Percentiles rank a stretch among this genome's conserved stretches.
Evolutionary conservation across 2,797 vertebrate genomes (phyloP).

Genomic region (Lepidocolaptes lacrymiger): DNA sequence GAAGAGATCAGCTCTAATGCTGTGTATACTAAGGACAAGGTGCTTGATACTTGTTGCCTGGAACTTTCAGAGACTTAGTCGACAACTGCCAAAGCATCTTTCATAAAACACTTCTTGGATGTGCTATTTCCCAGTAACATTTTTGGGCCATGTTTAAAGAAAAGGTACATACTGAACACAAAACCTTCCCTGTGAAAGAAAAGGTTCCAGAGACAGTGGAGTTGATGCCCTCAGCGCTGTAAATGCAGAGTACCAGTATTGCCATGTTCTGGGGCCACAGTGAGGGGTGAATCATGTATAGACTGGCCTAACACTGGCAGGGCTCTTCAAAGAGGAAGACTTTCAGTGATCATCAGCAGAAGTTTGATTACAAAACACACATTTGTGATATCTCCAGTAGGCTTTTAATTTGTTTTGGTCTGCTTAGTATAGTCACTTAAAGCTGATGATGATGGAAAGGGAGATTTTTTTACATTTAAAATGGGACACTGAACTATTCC

Average conservation of each 20-base stretch:
- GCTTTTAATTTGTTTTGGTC: neutral
- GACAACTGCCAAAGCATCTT: neutral
- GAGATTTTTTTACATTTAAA: neutral
- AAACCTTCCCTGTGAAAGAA: neutral
- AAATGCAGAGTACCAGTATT: neutral
- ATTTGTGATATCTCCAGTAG: neutral
- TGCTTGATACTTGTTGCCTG: neutral
- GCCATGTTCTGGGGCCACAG: neutral
- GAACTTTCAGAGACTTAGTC: neutral
- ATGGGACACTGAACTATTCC: neutral
- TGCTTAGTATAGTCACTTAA: neutral
- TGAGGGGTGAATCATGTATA: rapidly evolving
- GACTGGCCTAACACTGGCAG: neutral
- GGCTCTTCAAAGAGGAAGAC: neutral
- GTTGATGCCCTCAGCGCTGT: neutral
- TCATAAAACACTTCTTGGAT: neutral
- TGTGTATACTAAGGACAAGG: neutral
- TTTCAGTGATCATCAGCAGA: neutral
- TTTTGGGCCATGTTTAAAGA: neutral
- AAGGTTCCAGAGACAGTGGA: neutral
- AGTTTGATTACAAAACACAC: neutral
- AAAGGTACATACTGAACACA: neutral
- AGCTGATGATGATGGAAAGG: neutral
- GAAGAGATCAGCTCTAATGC: neutral
- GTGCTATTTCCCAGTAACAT: neutral